A percentile compares a stretch with the other conserved stretches of the same genome.
phyloP scores from a whole-genome alignment of 2,113 vertebrate species.

The Arizona elegans region DNA sequence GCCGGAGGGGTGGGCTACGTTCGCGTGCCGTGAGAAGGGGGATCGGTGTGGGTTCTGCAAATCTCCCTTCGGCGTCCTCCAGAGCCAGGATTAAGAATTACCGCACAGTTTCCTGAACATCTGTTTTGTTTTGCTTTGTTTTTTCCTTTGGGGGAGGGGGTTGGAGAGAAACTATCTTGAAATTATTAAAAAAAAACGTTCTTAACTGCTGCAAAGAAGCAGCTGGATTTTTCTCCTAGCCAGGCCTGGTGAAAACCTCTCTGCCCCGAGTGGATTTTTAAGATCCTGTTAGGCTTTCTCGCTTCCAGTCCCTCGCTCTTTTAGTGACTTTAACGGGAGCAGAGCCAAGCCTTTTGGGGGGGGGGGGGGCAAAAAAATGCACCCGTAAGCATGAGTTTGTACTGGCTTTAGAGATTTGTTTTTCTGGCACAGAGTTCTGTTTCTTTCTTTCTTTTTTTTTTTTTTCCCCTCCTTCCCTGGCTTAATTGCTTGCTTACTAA shows the following conservation, averaged over 20 bases:
- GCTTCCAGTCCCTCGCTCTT: background rate
- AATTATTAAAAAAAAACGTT: background rate
- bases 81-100: background rate
- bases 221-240: background rate
- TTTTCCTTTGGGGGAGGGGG: too few species aligned
- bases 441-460: background rate
- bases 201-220: background rate
- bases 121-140: background rate
- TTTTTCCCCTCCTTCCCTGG: accelerated
- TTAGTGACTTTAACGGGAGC: background rate
- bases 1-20: accelerated
- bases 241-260: background rate
- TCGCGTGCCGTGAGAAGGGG: background rate
- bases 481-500: background rate
- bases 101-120: background rate
- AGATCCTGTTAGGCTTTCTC: background rate
- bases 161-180: background rate
- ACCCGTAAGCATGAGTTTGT: background rate
- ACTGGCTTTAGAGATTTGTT: background rate
- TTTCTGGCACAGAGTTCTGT: background rate
- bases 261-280: background rate
- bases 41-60: background rate
- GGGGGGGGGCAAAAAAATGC: too few species aligned
- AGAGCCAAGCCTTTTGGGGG: background rate
- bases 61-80: background rate